Evolutionary conservation across 2,113 vertebrate genomes (phyloP).

Genomic region (Rhipidura dahli): DNA sequence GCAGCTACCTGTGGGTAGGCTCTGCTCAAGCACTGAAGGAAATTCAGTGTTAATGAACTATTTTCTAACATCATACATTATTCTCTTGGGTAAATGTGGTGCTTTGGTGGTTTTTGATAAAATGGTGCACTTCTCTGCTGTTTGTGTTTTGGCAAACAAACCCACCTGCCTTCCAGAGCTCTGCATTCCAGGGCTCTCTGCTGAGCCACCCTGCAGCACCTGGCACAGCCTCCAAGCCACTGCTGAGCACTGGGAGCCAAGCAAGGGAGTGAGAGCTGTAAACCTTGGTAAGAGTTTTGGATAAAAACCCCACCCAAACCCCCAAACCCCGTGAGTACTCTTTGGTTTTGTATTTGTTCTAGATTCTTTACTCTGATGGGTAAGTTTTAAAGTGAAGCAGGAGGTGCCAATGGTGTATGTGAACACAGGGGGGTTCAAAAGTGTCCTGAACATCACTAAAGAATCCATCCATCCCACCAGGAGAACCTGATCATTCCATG

Average conservation of each 20-base stretch:
- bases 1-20: neutral
- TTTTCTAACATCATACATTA: neutral
- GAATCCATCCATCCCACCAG: neutral
- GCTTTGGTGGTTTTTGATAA: neutral
- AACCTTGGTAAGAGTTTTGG: neutral
- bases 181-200: neutral
- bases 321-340: fast-evolving
- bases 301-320: neutral
- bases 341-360: neutral
- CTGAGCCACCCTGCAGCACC: neutral
- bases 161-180: neutral
- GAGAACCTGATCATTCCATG: neutral
- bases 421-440: neutral
- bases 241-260: neutral
- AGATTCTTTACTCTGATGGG: neutral
- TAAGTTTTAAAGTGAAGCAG: neutral
- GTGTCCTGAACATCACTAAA: neutral
- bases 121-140: neutral
- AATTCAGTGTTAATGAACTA: neutral
- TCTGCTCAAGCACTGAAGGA: neutral
- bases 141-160: neutral
- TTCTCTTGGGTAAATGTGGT: neutral
- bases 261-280: neutral
- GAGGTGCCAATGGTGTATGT: neutral
- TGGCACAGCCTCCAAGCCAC: neutral